phyloP scores from a whole-genome alignment of 2,113 vertebrate species.

The Procapra przewalskii region DNA sequence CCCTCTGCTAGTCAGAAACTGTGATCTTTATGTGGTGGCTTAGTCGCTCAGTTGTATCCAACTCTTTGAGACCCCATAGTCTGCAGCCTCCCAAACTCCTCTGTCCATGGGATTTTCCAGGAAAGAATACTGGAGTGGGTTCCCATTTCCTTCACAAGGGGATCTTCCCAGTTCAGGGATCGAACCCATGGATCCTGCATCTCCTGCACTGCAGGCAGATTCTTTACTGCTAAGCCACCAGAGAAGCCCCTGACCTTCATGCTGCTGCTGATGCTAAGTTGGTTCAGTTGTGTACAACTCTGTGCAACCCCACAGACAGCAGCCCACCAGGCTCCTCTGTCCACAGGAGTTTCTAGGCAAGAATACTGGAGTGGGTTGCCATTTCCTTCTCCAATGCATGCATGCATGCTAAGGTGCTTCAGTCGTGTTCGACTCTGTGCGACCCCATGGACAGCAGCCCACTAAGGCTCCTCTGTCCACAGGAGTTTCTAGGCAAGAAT shows the following conservation, averaged over 20 bases:
- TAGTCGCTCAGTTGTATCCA: background rate
- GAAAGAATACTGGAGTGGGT: background rate
- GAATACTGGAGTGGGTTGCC: background rate
- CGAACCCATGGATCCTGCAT: background rate
- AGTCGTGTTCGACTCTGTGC: accelerated
- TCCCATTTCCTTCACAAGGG: background rate
- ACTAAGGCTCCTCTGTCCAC: background rate
- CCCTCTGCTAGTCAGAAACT: background rate
- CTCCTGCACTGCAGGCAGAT: background rate
- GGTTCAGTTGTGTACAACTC: background rate
- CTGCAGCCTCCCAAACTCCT: background rate
- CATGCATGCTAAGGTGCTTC: background rate
- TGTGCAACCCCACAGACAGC: background rate
- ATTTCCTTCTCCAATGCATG: background rate
- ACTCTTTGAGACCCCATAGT: background rate
- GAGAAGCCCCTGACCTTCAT: background rate
- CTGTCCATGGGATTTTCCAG: background rate
- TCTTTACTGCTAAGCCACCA: background rate
- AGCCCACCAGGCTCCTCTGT: background rate
- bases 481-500: background rate
- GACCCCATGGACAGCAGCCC: background rate
- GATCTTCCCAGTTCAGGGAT: background rate
- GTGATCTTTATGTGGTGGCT: background rate
- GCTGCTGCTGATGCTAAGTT: background rate
- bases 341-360: background rate